A percentile compares a stretch with the other conserved stretches of the same genome.
Evolutionary conservation across 53 echinoderm and acorn worm genomes (phyloP).

Genomic region (Arbacia lixula): DNA sequence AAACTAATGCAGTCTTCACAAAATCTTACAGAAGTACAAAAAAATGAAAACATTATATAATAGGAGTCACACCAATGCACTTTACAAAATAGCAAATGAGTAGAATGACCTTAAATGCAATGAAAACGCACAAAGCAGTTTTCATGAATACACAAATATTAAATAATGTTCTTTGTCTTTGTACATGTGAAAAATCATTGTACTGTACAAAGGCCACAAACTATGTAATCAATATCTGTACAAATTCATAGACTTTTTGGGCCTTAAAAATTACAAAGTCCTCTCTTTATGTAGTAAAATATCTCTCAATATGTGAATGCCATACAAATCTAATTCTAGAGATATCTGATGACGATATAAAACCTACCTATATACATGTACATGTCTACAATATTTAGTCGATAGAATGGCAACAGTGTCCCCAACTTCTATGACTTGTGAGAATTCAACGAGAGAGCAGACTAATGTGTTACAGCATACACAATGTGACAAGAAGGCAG

Average conservation of each 20-base stretch:
- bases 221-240: slow-evolving; percentile 32
- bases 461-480: no score
- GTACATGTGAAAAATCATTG: slow-evolving; percentile 42
- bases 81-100: slow-evolving; percentile 27
- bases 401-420: no score
- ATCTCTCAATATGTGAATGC: no score
- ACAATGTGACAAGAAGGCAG: no score
- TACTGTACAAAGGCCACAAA: slow-evolving; percentile 60
- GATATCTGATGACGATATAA: no score
- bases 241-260: slow-evolving; percentile 36
- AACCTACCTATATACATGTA: no score
- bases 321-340: no score
- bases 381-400: no score
- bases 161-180: slow-evolving; percentile 39
- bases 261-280: no score
- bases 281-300: no score
- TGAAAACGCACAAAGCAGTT: slow-evolving; percentile 17
- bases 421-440: no score
- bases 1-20: background rate
- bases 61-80: slow-evolving; percentile 49
- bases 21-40: slow-evolving; percentile 45
- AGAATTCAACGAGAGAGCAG: no score
- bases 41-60: slow-evolving; percentile 5
- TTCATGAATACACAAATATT: slow-evolving; percentile 53
- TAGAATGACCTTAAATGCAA: slow-evolving; percentile 37